Conservation (phyloP, 2,797 vertebrate genomes). For the Molossus alvarezi region DNA sequence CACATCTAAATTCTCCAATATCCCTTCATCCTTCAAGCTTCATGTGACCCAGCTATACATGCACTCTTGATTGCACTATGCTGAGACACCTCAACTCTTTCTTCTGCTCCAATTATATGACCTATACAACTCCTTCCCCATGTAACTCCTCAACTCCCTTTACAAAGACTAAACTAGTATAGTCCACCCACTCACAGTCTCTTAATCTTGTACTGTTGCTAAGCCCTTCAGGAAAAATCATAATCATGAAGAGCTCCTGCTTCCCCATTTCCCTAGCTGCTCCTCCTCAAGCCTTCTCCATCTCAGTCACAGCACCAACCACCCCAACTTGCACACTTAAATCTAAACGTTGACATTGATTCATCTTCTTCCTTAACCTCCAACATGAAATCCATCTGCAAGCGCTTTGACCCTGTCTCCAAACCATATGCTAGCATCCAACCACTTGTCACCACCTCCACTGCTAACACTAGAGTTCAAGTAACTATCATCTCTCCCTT, state of each 20-base stretch:
- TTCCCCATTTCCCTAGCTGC: neutral
- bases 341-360: neutral
- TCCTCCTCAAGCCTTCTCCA: neutral
- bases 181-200: neutral
- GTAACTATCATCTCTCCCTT: neutral
- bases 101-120: neutral
- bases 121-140: neutral
- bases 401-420: neutral
- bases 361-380: neutral
- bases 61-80: neutral
- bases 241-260: neutral
- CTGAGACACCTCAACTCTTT: neutral
- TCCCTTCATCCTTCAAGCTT: neutral
- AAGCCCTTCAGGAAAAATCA: neutral
- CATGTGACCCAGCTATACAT: neutral
- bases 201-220: neutral
- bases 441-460: neutral
- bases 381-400: neutral
- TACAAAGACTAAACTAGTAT: neutral
- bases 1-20: neutral
- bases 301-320: neutral
- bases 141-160: neutral
- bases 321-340: neutral
- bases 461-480: neutral
- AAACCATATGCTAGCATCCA: neutral